Evolutionary conservation across 2,888 invertebrate genomes (phyloP), one percentile per base, ranked within the genome.

Genomic region (Physocephala rufipes): DNA sequence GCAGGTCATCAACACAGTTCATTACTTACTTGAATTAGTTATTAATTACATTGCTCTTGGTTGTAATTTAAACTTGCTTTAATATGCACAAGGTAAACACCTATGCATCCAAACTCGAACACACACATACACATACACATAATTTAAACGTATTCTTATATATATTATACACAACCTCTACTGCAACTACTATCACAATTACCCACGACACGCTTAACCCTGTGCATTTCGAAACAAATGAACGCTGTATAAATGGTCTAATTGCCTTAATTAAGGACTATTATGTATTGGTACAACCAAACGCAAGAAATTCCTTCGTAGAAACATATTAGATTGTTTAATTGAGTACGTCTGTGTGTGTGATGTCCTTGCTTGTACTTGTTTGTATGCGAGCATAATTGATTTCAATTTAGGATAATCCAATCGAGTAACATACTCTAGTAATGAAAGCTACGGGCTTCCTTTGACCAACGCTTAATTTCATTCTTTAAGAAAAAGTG

Each of bases 221-320:
- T n/a, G n/a, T 36, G 36, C 45, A 63, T 63, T 47, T 43, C 21
- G n/a, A 62, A 21, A 45, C 43, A 43, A 62, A 62, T 63, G 47
- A 45, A 45, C 47, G 63, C n/a, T 45, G 58, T 28, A 63, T 63
- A 7, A 63, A 26, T 47, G n/a, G 7, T 47, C 63, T 47, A 47
- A 63, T 63, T 63, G 47, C 63, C 16, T 45, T 63, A 47, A 47
- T 63, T 45, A 63, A 63, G 47, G 45, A 47, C 63, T 45, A 24
- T 21, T 47, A 47, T 45, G 21, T 63, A 47, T 47, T 26, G 63
- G 26, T 26, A 19, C 12, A 26, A 4, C 21, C 24, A 15, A 45
- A 47, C 45, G 63, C 45, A 24, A 47, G 26, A 19, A 12, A n/a
- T 49, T 26, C 26, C 47, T 59, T 26, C 9, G 55, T 55, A 55